phyloP scores from a whole-genome alignment of 2,113 vertebrate species.

The Dipodomys ordii region DNA sequence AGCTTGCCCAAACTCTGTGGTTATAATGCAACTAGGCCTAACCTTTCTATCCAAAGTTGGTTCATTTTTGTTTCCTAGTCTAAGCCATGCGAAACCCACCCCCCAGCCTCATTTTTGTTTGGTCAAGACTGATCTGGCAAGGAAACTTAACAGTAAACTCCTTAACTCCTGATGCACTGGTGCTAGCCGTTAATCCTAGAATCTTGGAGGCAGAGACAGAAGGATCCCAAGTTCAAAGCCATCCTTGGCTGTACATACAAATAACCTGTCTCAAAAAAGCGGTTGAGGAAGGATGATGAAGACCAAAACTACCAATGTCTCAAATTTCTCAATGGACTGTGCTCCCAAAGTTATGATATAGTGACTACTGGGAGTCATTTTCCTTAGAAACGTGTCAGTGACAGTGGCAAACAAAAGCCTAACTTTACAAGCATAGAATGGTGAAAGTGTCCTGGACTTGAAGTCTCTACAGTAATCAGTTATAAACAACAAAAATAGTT shows the following conservation, averaged over 20 bases:
- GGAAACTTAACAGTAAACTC: too few species aligned
- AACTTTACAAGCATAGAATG: not conserved
- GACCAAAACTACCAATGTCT: not conserved
- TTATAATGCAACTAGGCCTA: not conserved
- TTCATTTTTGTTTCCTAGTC: not conserved
- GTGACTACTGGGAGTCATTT: not conserved
- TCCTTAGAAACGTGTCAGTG: not conserved
- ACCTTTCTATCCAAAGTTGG: not conserved
- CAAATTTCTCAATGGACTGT: constrained; percentile 18
- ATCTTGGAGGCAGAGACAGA: not conserved
- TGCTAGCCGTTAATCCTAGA: not conserved
- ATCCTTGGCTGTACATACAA: not conserved
- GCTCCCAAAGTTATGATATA: not conserved
- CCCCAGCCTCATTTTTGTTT: not conserved
- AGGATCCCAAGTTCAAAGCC: not conserved
- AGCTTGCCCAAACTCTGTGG: not conserved
- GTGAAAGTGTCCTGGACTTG: not conserved
- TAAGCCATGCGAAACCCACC: too few species aligned
- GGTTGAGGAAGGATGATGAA: not conserved
- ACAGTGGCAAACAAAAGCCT: not conserved
- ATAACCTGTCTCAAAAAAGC: not conserved
- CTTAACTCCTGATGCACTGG: not conserved
- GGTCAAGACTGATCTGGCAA: not conserved
- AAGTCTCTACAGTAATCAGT: not conserved
- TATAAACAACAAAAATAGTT: not conserved